phyloP scores from a whole-genome alignment of 2,888 invertebrate genomes.

The Dorcus parallelipipedus region DNA sequence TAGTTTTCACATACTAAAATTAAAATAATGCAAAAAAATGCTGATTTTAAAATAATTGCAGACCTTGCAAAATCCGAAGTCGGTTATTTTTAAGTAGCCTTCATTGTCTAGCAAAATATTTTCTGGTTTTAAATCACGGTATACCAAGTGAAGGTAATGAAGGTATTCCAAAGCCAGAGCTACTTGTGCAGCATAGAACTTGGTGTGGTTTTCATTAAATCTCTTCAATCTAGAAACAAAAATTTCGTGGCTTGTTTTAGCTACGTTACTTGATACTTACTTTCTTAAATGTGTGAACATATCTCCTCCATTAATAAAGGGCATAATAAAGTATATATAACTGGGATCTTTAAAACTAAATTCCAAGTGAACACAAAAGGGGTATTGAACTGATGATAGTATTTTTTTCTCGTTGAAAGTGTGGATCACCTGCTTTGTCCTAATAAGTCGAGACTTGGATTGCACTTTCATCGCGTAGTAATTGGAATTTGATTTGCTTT shows the following conservation, averaged over 20 bases:
- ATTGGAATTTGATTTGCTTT: slow-evolving; percentile 56
- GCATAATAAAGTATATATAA: slow-evolving; percentile 79
- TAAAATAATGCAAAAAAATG: not conserved
- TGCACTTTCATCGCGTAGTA: slow-evolving; percentile 86
- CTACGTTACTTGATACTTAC: slow-evolving; percentile 6
- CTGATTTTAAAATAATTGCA: not conserved
- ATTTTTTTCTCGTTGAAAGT: slow-evolving; percentile 88
- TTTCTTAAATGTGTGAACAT: slow-evolving; percentile 74
- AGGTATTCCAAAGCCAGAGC: slow-evolving; percentile 87
- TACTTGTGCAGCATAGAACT: slow-evolving; percentile 89
- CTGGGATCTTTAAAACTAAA: slow-evolving; percentile 83
- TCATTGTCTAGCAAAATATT: slow-evolving; percentile 77
- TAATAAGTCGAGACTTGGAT: slow-evolving; percentile 80
- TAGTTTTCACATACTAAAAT: slow-evolving; percentile 54
- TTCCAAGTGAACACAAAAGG: slow-evolving; percentile 83
- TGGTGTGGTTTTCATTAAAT: slow-evolving; percentile 74
- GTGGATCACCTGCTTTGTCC: slow-evolving; percentile 85
- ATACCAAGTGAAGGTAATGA: slow-evolving; percentile 81
- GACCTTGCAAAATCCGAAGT: slow-evolving; percentile 91
- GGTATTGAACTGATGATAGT: slow-evolving; percentile 79
- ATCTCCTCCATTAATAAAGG: slow-evolving; percentile 82
- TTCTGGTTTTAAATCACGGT: slow-evolving; percentile 90
- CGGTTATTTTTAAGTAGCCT: slow-evolving; percentile 85
- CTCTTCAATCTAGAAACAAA: slow-evolving; percentile 39
- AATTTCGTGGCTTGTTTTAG: not conserved